phyloP scores from a whole-genome alignment of 2,113 vertebrate species.

The Porphyrio hochstetteri region DNA sequence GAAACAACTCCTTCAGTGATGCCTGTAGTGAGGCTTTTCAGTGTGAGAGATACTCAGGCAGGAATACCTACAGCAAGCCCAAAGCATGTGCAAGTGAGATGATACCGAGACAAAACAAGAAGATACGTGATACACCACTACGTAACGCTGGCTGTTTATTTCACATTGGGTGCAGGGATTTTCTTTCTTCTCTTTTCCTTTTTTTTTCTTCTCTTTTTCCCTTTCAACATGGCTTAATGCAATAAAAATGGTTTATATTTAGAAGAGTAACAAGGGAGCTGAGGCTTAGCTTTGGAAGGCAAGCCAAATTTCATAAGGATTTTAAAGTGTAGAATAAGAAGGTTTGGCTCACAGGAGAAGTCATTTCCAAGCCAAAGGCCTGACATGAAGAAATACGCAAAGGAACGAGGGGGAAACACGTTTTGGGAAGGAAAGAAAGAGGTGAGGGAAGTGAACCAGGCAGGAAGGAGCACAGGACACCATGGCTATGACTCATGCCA shows the following conservation, averaged over 20 bases:
- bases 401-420: not conserved
- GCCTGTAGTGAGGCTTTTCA: not conserved
- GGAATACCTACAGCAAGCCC: fast-evolving
- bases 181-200: not conserved
- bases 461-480: not conserved
- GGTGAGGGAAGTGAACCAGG: slow-evolving; percentile 15
- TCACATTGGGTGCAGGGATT: not conserved
- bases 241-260: slow-evolving; percentile 67
- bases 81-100: not conserved
- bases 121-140: not conserved
- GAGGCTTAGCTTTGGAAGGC: slow-evolving; percentile 60
- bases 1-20: not conserved
- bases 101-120: not conserved
- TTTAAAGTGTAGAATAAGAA: slow-evolving; percentile 58
- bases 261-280: slow-evolving; percentile 66
- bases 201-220: not conserved
- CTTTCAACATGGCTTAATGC: slow-evolving; percentile 59
- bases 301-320: slow-evolving; percentile 57
- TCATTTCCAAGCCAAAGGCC: slow-evolving; percentile 26
- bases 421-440: not conserved
- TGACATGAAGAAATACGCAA: slow-evolving; percentile 42
- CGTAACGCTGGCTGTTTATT: not conserved
- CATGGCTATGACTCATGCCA: not conserved
- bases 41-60: not conserved
- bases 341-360: slow-evolving; percentile 50